Evolutionary conservation across 2,888 invertebrate species (phyloP), one percentile per base, ranked within the genome.

Genomic region (Hirtodrosophila alboralis): DNA sequence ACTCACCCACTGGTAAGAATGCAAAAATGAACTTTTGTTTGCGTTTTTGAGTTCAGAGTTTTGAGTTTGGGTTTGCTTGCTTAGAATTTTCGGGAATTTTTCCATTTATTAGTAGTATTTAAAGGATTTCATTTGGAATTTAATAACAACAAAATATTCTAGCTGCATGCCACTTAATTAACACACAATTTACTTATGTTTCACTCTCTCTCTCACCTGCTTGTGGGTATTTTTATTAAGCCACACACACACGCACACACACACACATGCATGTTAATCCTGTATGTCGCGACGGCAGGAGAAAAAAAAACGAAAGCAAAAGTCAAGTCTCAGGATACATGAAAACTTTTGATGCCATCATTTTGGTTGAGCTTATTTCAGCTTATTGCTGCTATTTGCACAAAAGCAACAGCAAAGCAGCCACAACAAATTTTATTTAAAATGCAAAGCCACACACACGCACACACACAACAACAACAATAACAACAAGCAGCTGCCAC

Each of bases 331-430:
- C 67, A 49, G 60, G 61, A 77, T 53, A 62, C 58, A 54, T 37
- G 64, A 61, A 70, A 80, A 73, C 80, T 75, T 80, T 65, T 75
- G 69, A 76, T 69, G 73, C 69, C 73, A 73, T 65, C 69, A 69
- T 73, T n/a, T 75, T 75, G 68, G 58, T 37, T 70, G 44, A 60
- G 73, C 78, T 81, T 81, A 80, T 73, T 71, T 68, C 53, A 52
- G 81, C 81, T 81, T 84, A 84, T 81, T 76, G 81, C 69, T 76
- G 81, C 67, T 71, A 75, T 78, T 75, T 75, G 78, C 73, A 60
- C 73, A 63, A 44, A 45, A 48, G 23, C 23, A 23, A 23, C 65
- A 65, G 58, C 37, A 69, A 54, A 57, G 63, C 64, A 69, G 59
- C 53, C 63, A 43, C 49, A 57, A 58, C 72, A 70, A 77, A 77